Percentiles rank a stretch among this genome's conserved stretches.
Conservation (phyloP, 2,113 vertebrate genomes). For the Sminthopsis crassicaudata region DNA sequence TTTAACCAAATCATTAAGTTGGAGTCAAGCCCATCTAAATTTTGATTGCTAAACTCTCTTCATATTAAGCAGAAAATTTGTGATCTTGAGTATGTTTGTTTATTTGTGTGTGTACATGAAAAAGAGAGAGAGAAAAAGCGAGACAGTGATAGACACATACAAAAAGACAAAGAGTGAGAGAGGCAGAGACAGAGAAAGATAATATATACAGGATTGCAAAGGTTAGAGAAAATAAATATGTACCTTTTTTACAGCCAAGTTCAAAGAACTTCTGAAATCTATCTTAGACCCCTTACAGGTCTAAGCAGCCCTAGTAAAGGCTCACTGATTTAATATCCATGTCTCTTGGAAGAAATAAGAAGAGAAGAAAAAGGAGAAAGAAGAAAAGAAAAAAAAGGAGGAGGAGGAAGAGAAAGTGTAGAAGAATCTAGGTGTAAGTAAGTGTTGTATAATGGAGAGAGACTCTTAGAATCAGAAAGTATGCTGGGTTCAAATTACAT, state of each 20-base stretch:
- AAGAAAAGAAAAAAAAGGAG: no score
- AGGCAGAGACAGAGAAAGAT: no score
- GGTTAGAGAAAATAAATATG: neutral
- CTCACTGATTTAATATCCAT: neutral
- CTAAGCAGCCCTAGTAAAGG: neutral
- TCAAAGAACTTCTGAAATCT: neutral
- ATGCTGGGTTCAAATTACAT: neutral
- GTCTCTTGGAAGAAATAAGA: neutral
- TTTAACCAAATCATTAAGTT: slow-evolving; percentile 1
- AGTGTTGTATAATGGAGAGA: neutral
- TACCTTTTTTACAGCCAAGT: neutral
- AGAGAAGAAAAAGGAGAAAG: neutral
- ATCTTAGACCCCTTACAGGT: neutral
- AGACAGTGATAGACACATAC: neutral
- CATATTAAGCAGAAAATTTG: neutral
- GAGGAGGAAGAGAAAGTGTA: no score
- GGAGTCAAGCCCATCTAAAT: neutral
- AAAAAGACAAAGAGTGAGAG: neutral
- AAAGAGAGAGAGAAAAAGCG: neutral
- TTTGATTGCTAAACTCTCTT: neutral
- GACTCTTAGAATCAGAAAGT: neutral
- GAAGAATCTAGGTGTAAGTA: neutral
- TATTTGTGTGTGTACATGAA: neutral
- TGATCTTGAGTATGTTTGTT: neutral
- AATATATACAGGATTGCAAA: neutral